Conservation (phyloP, 2,797 vertebrate genomes). For the Pseudotriccus pelzelni region DNA sequence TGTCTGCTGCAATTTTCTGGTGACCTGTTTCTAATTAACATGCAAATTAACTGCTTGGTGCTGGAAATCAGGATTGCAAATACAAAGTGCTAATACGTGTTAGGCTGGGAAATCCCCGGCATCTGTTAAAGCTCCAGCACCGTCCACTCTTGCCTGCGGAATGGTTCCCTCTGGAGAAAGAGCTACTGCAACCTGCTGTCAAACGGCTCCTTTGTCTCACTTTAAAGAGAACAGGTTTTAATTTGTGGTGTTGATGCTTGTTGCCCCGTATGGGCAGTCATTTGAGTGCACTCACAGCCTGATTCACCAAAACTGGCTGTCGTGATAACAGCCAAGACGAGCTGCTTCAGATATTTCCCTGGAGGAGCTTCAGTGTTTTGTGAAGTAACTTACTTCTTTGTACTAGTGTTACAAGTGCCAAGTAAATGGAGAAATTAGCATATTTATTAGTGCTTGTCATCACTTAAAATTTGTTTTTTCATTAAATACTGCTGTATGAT, state of each 20-base stretch:
- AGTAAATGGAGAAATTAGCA: background rate
- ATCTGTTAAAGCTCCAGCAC: background rate
- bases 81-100: background rate
- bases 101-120: background rate
- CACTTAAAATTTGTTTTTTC: background rate
- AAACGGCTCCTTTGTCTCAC: background rate
- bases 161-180: background rate
- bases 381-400: background rate
- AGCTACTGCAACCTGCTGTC: background rate
- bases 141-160: background rate
- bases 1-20: constrained; percentile 28
- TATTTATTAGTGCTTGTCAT: constrained; percentile 23
- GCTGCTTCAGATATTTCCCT: background rate
- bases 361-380: background rate
- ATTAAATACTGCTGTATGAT: background rate
- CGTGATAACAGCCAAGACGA: background rate
- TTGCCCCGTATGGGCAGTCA: accelerated
- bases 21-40: constrained; percentile 51
- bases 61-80: constrained; percentile 1
- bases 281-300: background rate
- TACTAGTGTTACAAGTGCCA: background rate
- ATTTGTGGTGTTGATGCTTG: background rate
- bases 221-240: background rate
- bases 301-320: background rate
- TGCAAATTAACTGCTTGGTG: constrained; percentile 41